Evolutionary conservation across 2,797 vertebrate species (phyloP), one percentile per base, ranked within the genome.

Genomic region (Melanotaenia maccullochi): DNA sequence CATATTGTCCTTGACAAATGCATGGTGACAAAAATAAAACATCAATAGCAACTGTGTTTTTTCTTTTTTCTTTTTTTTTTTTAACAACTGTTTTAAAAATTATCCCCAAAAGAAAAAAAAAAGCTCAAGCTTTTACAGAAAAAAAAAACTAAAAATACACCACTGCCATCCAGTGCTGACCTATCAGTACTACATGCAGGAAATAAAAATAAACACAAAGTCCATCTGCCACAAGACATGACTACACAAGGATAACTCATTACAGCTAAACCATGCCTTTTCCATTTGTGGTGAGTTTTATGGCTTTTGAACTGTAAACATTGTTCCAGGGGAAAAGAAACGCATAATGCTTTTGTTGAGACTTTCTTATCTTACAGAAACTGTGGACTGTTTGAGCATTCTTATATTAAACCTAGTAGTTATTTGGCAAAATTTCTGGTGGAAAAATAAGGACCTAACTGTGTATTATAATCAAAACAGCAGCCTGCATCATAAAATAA

Each of bases 111-210:
- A 65, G 55, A 28, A 52, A 65, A 52, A 42, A 28, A n/a, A 66
- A 73, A 69, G 8, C 12, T 28, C 13, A 49, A 36, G 14, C 35
- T 42, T 20, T 24, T n/a, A n/a, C n/a, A 60, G 42, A 42, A 9
- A 59, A 24, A 24, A 49, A 72, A 5, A 13, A 81, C 74, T 42
- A 72, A 78, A 87, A 74, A 84, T 87, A 54, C 88, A 72, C 84
- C 83, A 88, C 90, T 92, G 93, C 93, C 94, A 90, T 81, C 94
- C 90, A 78, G 91, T 92, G 94, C 70, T 71, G 20, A 56, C 40
- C 14, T 8, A 20, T 0, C 5, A 47, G 60, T 20, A 89, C 76
- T 86, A 58, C 82, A 57, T 25, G 40, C 66, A 66, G 2, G 32
- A 58, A 65, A 40, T 24, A 59, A 59, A 71, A 67, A 70, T 61